These are phyloP conservation scores for Blomia tropicalis DNA, from an alignment of 2,888 invertebrate genomes.

Conservation along the genomic window DNA sequence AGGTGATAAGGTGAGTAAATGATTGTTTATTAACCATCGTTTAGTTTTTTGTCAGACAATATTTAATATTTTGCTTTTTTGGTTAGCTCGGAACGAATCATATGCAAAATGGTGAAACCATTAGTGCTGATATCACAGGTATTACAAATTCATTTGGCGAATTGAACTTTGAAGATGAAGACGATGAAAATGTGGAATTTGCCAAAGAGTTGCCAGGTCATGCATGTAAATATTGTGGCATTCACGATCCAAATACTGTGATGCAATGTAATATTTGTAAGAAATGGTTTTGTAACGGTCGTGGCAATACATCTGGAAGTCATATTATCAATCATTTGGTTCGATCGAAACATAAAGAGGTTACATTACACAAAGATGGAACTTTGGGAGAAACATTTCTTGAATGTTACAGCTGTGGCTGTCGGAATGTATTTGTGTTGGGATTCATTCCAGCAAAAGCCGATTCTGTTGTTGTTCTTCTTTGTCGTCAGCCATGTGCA, in stretches of 20 bases:
- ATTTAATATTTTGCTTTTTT: conserved; percentile 1
- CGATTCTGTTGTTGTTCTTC: conserved; percentile 86
- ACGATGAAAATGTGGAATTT: conserved; percentile 47
- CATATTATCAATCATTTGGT: conserved; percentile 98
- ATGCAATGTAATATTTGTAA: conserved; percentile 96
- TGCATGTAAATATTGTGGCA: conserved; percentile 92
- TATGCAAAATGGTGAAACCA: not conserved
- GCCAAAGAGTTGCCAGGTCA: conserved; percentile 61
- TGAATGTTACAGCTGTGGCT: conserved; percentile 97
- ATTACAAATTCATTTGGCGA: conserved; percentile 40
- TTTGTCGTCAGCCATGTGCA: conserved; percentile 96
- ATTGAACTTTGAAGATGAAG: conserved; percentile 86
- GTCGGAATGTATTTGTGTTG: conserved; percentile 89
- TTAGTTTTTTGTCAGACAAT: not conserved
- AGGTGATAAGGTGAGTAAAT: not conserved
- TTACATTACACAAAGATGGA: conserved; percentile 88
- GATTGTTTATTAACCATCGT: not conserved
- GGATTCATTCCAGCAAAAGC: conserved; percentile 99
- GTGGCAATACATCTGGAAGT: conserved; percentile 92
- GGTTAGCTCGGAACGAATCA: not conserved
- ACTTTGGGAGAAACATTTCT: conserved; percentile 91
- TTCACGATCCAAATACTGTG: conserved; percentile 90
- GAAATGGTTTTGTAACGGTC: conserved; percentile 99
- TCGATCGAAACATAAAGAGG: conserved; percentile 97
- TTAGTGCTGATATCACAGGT: conserved; percentile 14